Evolutionary conservation across 2,113 vertebrate genomes (phyloP), one percentile per base, ranked within the genome.

Genomic region (Geococcyx californianus): DNA sequence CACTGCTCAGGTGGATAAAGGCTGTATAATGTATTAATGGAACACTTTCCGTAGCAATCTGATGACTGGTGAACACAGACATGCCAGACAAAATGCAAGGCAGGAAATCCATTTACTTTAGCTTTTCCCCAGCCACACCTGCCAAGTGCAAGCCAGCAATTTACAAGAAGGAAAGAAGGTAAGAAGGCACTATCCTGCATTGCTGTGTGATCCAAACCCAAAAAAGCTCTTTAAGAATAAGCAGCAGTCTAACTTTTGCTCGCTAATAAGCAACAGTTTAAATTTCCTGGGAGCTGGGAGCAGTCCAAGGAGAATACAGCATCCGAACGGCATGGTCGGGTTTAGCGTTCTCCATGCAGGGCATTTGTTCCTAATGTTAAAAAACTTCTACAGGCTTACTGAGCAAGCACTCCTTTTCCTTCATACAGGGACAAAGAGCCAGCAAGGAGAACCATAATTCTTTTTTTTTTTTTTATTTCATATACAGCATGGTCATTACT

Each of bases 261-360:
- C 3, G 0, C 44, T 77, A n/a, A 74, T 18, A 81, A 70, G 79
- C 55, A 34, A 60, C 52, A n/a, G 36, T 16, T 47, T 28, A 9
- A 66, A 77, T 87, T 80, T 77, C 73, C 80, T 72, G 85, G 81
- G 76, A 83, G 62, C 77, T 74, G 77, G 63, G 81, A 96, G 80
- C 87, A 84, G 29, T 44, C 34, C 0, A 7, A 93, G 78, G 58
- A 92, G 55, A 28, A 18, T 3, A 13, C 52, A 26, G 54, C 72
- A 19, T n/a, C 72, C 2, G 0, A 76, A 21, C 5, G 0, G 80
- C 3, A 0, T 0, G 1, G 47, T 31, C 1, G 4, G 80, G 33
- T 69, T 73, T n/a, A 16, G 18, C 0, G 0, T 16, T 77, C 85
- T 26, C 72, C 3, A 0, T 2, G 15, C 23, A 12, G 17, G 0